Percentiles rank a stretch among this genome's conserved stretches.
Evolutionary conservation across 1,140 invertebrate genomes (phyloP).

Genomic region (Chironomus striatipennis): DNA sequence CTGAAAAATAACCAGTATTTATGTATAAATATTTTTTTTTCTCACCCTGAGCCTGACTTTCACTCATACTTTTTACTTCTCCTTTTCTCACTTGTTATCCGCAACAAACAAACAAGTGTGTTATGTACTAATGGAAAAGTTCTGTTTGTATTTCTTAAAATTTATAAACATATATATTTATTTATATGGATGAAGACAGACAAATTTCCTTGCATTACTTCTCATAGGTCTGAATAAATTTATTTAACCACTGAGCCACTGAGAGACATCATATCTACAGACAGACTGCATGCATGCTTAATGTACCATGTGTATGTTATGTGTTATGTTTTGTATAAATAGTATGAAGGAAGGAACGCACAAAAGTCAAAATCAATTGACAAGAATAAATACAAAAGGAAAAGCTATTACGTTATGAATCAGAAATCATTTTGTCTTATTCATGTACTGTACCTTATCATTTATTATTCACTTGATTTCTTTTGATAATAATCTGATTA

Average conservation of each 20-base stretch:
- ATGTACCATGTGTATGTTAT: too few species aligned
- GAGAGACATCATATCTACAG: neutral
- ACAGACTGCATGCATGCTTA: too few species aligned
- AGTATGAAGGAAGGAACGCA: too few species aligned
- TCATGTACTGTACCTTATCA: neutral
- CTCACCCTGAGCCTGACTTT: too few species aligned
- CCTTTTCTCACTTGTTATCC: neutral
- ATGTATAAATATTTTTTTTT: neutral
- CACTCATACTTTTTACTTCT: neutral
- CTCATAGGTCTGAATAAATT: too few species aligned
- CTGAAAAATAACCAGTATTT: constrained; percentile 19
- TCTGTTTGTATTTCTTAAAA: constrained; percentile 19
- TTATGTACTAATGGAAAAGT: constrained; percentile 17
- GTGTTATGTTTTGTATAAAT: too few species aligned
- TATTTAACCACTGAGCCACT: neutral
- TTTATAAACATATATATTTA: constrained; percentile 10
- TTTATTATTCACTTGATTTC: constrained; percentile 14
- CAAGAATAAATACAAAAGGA: too few species aligned
- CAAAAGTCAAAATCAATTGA: too few species aligned
- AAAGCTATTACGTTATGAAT: too few species aligned
- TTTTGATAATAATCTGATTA: neutral
- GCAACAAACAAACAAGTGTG: neutral
- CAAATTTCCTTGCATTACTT: too few species aligned
- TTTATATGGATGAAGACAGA: neutral
- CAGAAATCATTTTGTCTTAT: too few species aligned